Base-by-base conservation (phyloP, 2,113 vertebrate species). In the Oreochromis tanganicae region DNA sequence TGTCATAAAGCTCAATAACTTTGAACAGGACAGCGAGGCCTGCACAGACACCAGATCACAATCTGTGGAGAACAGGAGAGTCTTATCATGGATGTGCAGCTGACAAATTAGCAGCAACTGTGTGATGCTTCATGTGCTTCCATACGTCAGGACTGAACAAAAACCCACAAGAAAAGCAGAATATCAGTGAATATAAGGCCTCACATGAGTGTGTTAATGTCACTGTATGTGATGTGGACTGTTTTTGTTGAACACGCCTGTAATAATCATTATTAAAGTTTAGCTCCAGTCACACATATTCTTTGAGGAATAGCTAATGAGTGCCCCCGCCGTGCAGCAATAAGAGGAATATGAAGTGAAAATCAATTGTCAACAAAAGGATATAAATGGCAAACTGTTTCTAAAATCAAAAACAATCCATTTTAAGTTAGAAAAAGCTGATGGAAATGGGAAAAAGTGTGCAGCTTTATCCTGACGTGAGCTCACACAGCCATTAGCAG, bases 191-290 rank as follows among this genome's bases (percentile, higher is more conserved):
- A 21, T 54, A 1, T 2, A 32, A 59, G 8, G 5, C 8, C 57
- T 32, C 27, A 32, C 57, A 61, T 0, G 29, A 61, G 27, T 0
- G 38, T 41, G 4, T 59, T 17, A 0, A 32, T 32, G 27, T 59
- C 9, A 10, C 57, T 61, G 29, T 32, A 9, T n/a, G 50, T 54
- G 50, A 21, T n/a, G 27, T 9, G 24, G 6, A 14, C 54, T 2
- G 4, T 41, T 68, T 38, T 14, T 13, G 3, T 10, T 59, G 32
- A 68, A 24, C 36, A 68, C 21, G 19, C 36, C n/a, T 14, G n/a
- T 0, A 0, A 71, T 24, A 24, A 21, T 24, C n/a, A 71, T 24
- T 16, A 14, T 43, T 24, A 4, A 16, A 27, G 68, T 27, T 73
- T 27, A 16, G 41, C 38, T 73, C 0, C 68, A 46, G 38, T 17